Evolutionary conservation across 1,140 invertebrate genomes (phyloP), one percentile per base, ranked within the genome.

Genomic region (Dendroctonus valens): DNA sequence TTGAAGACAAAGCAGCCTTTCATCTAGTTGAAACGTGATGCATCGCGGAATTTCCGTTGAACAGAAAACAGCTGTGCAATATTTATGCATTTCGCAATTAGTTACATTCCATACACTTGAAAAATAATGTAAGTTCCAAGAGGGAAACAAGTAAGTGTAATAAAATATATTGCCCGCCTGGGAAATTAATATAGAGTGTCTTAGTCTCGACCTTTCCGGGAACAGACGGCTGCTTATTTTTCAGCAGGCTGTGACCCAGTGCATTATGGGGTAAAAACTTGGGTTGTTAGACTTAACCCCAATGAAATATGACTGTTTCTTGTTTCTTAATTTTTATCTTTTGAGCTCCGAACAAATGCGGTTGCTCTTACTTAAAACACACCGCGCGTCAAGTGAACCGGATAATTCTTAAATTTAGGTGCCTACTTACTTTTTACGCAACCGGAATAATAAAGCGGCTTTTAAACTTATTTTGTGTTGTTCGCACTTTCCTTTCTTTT

Each of bases 121-220:
- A 67, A 67, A 67, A 67, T 67, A 62, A 67, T 62, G 59, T 63
- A 63, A 55, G 44, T 59, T 53, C 53, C 59, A 63, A 50, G 66
- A 63, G 60, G 60, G 59, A 68, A 62, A 68, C 66, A 68, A 68
- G 66, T 63, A 68, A 67, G 58, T 58, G 60, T 68, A 68, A 68
- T 63, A 63, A 68, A 68, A 68, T 68, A 68, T 68, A 63, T 68
- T 48, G 66, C 66, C 41, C 66, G 59, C 66, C 57, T 68, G 66
- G 66, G 66, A 68, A 68, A 68, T 68, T 68, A 68, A 68, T 68
- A 68, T 68, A 68, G 60, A 68, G 59, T 63, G 59, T 68, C 66
- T 68, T 68, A 68, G 59, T 63, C 59, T 62, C 66, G 66, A 68
- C 66, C 66, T 68, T 68, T 68, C 53, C 44, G 42, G 66, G 59